phyloP scores from a whole-genome alignment of 2,113 vertebrate genomes.

The Trogon melanurus region DNA sequence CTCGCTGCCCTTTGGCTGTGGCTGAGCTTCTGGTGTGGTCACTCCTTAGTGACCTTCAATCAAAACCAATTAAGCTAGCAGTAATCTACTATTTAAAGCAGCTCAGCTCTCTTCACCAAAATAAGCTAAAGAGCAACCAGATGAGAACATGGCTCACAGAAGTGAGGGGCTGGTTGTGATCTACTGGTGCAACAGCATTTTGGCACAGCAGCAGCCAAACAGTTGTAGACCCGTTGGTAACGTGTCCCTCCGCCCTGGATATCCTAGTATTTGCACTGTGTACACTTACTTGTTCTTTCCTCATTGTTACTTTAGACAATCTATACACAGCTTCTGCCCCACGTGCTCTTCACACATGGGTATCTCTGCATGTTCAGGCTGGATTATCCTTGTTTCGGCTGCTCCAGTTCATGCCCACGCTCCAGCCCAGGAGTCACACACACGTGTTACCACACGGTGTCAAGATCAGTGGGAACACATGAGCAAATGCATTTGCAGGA shows the following conservation, averaged over 20 bases:
- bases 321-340: neutral
- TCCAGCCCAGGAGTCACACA: neutral
- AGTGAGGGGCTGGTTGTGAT: neutral
- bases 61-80: conserved; percentile 4
- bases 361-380: neutral
- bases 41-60: conserved; percentile 29
- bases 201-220: neutral
- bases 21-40: conserved; percentile 18
- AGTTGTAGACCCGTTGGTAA: neutral
- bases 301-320: neutral
- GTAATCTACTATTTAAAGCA: neutral
- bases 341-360: fast-evolving
- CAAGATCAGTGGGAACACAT: fast-evolving
- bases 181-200: neutral
- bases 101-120: neutral
- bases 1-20: neutral
- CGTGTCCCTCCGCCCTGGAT: fast-evolving
- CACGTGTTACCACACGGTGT: fast-evolving
- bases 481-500: neutral
- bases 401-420: neutral
- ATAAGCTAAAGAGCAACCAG: neutral
- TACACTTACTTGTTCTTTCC: neutral
- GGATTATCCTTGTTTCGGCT: neutral
- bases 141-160: neutral
- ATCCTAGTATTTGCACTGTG: neutral